phyloP scores from a whole-genome alignment of 2,888 invertebrate species.

The Graphium colonna region DNA sequence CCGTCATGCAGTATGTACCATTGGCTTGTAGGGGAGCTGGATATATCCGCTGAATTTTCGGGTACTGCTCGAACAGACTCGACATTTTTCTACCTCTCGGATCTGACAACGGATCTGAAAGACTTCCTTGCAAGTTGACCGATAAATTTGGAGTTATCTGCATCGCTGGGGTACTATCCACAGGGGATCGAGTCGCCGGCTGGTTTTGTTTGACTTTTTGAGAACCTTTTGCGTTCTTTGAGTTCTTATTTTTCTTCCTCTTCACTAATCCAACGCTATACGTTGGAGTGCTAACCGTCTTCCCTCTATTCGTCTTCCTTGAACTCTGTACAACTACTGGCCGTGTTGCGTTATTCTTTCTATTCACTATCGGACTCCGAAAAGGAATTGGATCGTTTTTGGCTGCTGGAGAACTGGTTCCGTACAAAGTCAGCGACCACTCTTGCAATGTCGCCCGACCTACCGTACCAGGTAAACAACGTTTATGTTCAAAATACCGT shows the following conservation, averaged over 20 bases:
- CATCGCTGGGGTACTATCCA: slow-evolving; percentile 68
- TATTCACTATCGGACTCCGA: slow-evolving; percentile 60
- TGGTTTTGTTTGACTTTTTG: slow-evolving; percentile 76
- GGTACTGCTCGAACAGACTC: slow-evolving; percentile 85
- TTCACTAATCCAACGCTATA: slow-evolving; percentile 71
- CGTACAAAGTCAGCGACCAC: slow-evolving; percentile 96
- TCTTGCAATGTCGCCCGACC: slow-evolving; percentile 94
- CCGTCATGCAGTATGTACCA: slow-evolving; percentile 64
- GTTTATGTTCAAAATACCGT: background rate
- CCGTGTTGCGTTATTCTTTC: slow-evolving; percentile 65
- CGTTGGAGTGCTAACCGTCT: slow-evolving; percentile 60
- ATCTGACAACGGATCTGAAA: slow-evolving; percentile 63
- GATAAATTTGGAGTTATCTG: slow-evolving; percentile 60
- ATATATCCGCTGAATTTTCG: slow-evolving; percentile 88
- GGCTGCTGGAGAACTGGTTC: slow-evolving; percentile 85
- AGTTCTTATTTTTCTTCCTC: slow-evolving; percentile 79
- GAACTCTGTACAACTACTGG: slow-evolving; percentile 67
- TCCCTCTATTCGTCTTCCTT: slow-evolving; percentile 64
- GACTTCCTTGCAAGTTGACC: slow-evolving; percentile 61
- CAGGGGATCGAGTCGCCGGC: slow-evolving; percentile 75
- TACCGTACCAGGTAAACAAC: slow-evolving; percentile 45
- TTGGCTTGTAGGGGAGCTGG: slow-evolving; percentile 81
- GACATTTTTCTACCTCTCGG: slow-evolving; percentile 82
- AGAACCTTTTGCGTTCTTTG: slow-evolving; percentile 73
- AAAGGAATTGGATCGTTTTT: slow-evolving; percentile 82